Evolutionary conservation across 2,797 vertebrate species (phyloP).

Genomic region (Pangasius krempfi): DNA sequence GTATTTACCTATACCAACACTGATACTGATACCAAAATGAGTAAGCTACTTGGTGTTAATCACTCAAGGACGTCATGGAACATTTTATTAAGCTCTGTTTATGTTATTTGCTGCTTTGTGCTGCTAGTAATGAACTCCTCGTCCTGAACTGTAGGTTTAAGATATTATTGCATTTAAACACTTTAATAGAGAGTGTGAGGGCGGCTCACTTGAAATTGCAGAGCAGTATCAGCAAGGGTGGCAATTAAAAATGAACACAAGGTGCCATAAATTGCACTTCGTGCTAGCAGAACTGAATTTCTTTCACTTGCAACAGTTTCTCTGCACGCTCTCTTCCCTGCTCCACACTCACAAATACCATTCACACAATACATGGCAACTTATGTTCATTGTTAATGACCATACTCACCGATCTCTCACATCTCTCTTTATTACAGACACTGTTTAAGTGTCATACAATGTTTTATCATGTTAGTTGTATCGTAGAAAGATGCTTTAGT

Average conservation of each 20-base stretch:
- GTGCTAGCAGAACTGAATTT: not conserved
- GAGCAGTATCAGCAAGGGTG: not conserved
- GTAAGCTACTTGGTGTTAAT: not conserved
- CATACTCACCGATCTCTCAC: not conserved
- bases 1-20: not conserved
- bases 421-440: not conserved
- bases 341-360: not conserved
- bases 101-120: not conserved
- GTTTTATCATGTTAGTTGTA: not conserved
- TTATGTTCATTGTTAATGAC: not conserved
- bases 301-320: not conserved
- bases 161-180: not conserved
- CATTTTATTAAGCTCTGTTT: slow-evolving; percentile 6
- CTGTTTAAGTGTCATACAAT: not conserved
- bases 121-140: not conserved
- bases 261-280: not conserved
- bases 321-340: not conserved
- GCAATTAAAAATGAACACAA: not conserved
- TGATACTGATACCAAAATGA: not conserved
- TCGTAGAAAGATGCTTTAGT: not conserved
- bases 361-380: not conserved
- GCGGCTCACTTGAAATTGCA: not conserved
- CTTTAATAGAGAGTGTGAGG: not conserved
- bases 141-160: not conserved
- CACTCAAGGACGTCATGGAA: not conserved